Evolutionary conservation across 2,113 vertebrate species (phyloP).

Genomic region (Trochalopteron elliotii): DNA sequence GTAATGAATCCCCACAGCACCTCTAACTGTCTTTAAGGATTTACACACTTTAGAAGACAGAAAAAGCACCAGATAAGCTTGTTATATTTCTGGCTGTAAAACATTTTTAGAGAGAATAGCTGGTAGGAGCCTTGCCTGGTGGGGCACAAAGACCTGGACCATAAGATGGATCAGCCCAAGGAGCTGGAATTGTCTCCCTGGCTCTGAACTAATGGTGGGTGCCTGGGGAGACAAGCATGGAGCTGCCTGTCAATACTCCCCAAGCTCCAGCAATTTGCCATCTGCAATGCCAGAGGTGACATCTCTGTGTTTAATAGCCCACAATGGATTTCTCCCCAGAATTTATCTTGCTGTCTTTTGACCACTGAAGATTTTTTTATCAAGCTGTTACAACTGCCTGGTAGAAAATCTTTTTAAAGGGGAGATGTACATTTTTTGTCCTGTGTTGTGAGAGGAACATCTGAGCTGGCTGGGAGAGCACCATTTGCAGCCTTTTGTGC

Average conservation of each 20-base stretch:
- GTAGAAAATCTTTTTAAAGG: not conserved
- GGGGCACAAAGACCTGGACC: not conserved
- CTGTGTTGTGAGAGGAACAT: not conserved
- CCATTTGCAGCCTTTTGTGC: not conserved
- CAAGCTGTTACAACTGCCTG: not conserved
- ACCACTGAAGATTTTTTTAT: not conserved
- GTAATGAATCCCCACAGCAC: not conserved
- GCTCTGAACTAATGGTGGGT: not conserved
- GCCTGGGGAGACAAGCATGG: not conserved
- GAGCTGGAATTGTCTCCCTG: not conserved
- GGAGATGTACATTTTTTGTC: fast-evolving
- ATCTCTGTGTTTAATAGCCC: not conserved
- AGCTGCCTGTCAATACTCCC: not conserved
- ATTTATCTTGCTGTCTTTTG: not conserved
- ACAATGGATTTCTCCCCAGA: not conserved
- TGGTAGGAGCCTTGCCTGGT: not conserved
- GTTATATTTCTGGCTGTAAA: not conserved
- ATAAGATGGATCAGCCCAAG: not conserved
- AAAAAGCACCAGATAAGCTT: not conserved
- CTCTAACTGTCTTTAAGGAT: not conserved
- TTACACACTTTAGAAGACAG: not conserved
- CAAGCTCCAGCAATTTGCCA: not conserved
- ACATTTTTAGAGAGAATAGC: not conserved
- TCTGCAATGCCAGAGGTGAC: not conserved
- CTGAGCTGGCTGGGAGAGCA: not conserved